A percentile compares a stretch with the other conserved stretches of the same genome.
Conservation (phyloP, 2,888 invertebrate species). For the Rutpela maculata region DNA sequence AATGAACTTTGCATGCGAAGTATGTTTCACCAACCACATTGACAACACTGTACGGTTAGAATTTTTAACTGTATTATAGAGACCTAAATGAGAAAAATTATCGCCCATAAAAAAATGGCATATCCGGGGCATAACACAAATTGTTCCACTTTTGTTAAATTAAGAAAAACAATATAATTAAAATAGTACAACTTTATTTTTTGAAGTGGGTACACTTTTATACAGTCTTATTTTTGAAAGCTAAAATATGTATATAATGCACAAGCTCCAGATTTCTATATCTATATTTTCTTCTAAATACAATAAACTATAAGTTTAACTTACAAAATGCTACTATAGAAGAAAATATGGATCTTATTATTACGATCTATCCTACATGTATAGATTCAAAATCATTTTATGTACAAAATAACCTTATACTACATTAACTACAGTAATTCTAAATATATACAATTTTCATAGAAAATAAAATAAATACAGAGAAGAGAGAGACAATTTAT, state of each 20-base stretch:
- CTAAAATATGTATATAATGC: constrained; percentile 4
- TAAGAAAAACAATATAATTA: background rate
- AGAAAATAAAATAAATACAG: constrained; percentile 51
- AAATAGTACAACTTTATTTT: constrained; percentile 11
- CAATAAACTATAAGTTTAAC: background rate
- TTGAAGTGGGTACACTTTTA: background rate
- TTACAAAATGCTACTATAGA: background rate
- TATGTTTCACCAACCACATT: too few species aligned
- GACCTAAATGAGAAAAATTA: too few species aligned
- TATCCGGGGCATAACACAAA: too few species aligned
- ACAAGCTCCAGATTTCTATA: constrained; percentile 7
- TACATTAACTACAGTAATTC: constrained; percentile 30
- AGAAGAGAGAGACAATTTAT: constrained; percentile 4
- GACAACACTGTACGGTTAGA: too few species aligned
- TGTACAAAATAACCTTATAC: constrained; percentile 25
- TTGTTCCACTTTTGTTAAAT: too few species aligned
- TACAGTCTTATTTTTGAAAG: constrained; percentile 1
- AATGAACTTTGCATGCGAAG: too few species aligned
- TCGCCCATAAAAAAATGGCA: too few species aligned
- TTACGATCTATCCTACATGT: constrained; percentile 1
- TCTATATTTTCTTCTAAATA: background rate
- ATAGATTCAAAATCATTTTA: constrained; percentile 6
- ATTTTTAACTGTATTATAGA: too few species aligned
- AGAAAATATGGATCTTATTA: constrained; percentile 12
- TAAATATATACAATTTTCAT: constrained; percentile 55